Conservation (phyloP, 2,888 invertebrate species). For the Sinopyrophorus schimmeli region DNA sequence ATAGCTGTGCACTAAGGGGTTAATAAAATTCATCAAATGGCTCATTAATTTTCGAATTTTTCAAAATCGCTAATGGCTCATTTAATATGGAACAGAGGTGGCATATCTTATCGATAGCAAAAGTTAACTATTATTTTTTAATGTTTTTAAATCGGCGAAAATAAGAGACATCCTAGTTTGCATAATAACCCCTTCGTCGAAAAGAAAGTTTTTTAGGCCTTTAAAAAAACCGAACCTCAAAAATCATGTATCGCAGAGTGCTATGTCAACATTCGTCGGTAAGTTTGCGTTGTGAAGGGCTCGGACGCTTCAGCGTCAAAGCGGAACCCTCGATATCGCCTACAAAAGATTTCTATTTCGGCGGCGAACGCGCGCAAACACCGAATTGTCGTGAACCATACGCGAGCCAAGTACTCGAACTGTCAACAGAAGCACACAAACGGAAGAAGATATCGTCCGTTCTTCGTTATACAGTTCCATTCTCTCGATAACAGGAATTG, state of each 20-base stretch:
- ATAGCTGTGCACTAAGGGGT: no score
- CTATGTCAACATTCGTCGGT: conserved; percentile 38
- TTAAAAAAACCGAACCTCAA: conserved; percentile 15
- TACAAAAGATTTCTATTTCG: conserved; percentile 37
- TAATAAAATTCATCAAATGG: no score
- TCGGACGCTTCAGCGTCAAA: conserved; percentile 30
- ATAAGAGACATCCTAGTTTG: no score
- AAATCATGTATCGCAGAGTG: conserved; percentile 34
- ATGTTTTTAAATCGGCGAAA: no score
- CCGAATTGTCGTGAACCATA: conserved; percentile 24
- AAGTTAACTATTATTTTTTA: no score
- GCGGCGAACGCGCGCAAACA: conserved; percentile 32
- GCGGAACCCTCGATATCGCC: conserved; percentile 32
- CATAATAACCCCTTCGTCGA: not conserved
- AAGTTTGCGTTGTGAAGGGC: conserved; percentile 35
- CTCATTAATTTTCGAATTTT: no score
- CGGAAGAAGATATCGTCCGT: not conserved
- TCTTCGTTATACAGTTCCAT: conserved; percentile 2
- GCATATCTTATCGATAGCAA: no score
- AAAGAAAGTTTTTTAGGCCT: conserved; percentile 14
- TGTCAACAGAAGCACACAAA: conserved; percentile 21
- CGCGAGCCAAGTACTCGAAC: conserved; percentile 19
- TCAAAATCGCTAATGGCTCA: no score
- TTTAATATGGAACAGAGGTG: no score
- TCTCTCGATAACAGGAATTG: conserved; percentile 2